Conservation (phyloP, 1,140 invertebrate genomes). For the Pogonomyrmex californicus region DNA sequence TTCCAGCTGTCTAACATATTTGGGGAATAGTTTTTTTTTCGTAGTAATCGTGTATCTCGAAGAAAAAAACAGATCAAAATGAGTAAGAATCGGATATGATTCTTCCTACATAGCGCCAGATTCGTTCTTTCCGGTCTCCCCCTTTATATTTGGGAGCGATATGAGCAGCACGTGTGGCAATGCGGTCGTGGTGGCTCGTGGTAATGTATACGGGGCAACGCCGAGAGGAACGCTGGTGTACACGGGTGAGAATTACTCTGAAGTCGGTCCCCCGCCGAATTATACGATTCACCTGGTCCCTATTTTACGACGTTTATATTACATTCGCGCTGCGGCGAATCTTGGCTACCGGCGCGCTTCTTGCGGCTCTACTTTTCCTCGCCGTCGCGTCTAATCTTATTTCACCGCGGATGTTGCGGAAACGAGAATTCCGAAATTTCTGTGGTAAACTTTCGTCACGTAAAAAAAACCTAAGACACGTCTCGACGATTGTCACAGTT, state of each 20-base stretch:
- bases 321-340: conserved; percentile 81
- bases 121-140: conserved; percentile 66
- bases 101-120: conserved; percentile 68
- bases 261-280: conserved; percentile 80
- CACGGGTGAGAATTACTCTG: conserved; percentile 80
- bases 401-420: conserved; percentile 56
- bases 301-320: conserved; percentile 87
- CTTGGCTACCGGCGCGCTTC: conserved; percentile 75
- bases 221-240: conserved; percentile 68
- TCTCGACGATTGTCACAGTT: background rate
- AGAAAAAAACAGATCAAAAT: conserved; percentile 50
- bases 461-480: background rate
- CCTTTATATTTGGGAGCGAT: conserved; percentile 67
- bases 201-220: conserved; percentile 67
- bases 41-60: conserved; percentile 30
- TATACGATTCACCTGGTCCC: conserved; percentile 87
- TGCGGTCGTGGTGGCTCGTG: conserved; percentile 77
- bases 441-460: conserved; percentile 22
- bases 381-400: conserved; percentile 67
- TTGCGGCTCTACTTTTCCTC: conserved; percentile 77
- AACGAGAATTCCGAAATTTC: conserved; percentile 65
- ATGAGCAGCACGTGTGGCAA: conserved; percentile 81
- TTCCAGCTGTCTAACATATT: conserved; percentile 20
- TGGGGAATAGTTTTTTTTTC: conserved; percentile 22
- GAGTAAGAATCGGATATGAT: conserved; percentile 74